Base-by-base conservation (phyloP, 2,113 vertebrate species). In the Ellobius talpinus region DNA sequence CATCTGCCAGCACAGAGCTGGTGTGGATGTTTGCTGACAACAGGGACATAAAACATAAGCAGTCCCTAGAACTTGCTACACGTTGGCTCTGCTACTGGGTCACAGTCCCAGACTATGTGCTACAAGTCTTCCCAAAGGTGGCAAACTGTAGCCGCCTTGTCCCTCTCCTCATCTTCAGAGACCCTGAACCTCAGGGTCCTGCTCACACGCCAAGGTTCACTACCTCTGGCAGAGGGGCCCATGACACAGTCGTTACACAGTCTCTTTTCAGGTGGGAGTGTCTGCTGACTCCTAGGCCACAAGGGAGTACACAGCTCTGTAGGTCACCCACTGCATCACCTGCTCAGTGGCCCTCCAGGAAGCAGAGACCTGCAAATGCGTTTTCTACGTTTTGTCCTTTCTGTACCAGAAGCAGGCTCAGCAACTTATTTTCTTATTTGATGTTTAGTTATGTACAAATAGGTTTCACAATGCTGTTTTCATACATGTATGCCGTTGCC, bases 1-100 rank as follows among this genome's bases (percentile, higher is more conserved):
- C 1, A 0, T 33, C 2, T 12, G 66, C 0, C 8, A 33, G 85
- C 31, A 21, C 4, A 8, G 0, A 3, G 39, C 10, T 70, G n/a
- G 23, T 24, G 78, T 12, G 12, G 17, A 16, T 24, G 36, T 45
- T 61, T 39, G 24, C 84, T 55, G 16, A 55, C 42, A 13, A 16
- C 1, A 39, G 79, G 29, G 88, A 74, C 14, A 29, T 3, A 78
- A 61, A 55, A 7, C 24, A 52, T 14, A 14, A 52, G n/a, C 1
- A 82, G n/a, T 23, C 29, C 63, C 52, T 52, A 39, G 33, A 58
- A 31, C 52, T 52, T 29, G 26, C 26, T 29, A 61, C 5, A 29
- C 1, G 45, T 31, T 66, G 72, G 19, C 52, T 87, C 26, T 79
- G 73, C 72, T n/a, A 39, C 19, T 10, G 47, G 50, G n/a, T 52